Conservation (phyloP, 2,888 invertebrate genomes). For the Eurois occulta region DNA sequence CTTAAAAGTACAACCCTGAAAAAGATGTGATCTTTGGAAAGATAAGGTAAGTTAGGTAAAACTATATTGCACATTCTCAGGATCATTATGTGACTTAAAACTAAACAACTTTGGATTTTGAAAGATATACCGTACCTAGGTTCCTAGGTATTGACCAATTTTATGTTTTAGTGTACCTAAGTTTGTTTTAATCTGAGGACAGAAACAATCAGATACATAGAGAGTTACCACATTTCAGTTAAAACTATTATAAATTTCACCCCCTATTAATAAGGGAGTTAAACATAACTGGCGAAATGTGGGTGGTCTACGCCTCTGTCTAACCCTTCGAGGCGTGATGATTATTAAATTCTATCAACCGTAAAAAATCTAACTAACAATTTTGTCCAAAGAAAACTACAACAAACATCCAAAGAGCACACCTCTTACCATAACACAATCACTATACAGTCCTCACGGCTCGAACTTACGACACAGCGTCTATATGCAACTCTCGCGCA, state of each 20-base stretch:
- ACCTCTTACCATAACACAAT: neutral
- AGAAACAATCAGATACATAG: neutral
- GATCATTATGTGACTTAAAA: conserved; percentile 7
- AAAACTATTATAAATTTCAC: neutral
- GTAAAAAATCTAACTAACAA: conserved; percentile 39
- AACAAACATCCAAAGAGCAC: conserved; percentile 25
- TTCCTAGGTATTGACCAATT: neutral
- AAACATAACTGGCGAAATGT: neutral
- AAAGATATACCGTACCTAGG: too few relatives aligned
- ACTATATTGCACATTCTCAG: conserved; percentile 35
- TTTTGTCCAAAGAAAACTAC: neutral
- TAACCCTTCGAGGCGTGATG: neutral
- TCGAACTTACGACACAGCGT: conserved; percentile 21
- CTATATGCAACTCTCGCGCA: conserved; percentile 97
- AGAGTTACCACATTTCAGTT: neutral
- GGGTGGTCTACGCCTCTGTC: neutral
- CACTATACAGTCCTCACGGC: conserved; percentile 25
- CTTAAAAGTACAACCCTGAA: conserved; percentile 31
- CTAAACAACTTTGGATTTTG: neutral
- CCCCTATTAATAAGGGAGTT: neutral
- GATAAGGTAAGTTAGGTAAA: neutral
- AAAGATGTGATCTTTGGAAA: conserved; percentile 33
- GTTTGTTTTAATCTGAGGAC: too few relatives aligned
- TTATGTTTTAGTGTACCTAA: neutral
- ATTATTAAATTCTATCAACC: neutral